phyloP scores from a whole-genome alignment of 2,113 vertebrate species.

The Dasyurus viverrinus region DNA sequence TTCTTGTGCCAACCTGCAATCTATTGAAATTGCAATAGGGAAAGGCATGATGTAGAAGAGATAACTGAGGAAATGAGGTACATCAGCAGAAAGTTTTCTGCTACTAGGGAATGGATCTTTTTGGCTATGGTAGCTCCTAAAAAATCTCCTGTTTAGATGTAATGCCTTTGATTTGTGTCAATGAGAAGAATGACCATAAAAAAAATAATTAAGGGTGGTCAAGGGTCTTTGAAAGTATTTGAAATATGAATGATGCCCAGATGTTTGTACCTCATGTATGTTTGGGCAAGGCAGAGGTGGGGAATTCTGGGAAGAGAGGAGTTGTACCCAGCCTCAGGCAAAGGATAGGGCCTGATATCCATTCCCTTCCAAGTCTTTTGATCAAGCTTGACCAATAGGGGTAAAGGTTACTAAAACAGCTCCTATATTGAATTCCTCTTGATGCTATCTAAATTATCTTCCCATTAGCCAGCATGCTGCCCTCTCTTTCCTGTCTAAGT shows the following conservation, averaged over 20 bases:
- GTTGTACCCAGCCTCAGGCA: neutral
- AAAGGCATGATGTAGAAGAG: too few species aligned
- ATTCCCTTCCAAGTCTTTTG: neutral
- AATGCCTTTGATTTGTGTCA: neutral
- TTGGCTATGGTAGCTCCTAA: neutral
- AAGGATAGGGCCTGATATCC: neutral
- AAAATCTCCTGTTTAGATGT: neutral
- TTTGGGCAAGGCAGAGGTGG: neutral
- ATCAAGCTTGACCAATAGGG: neutral
- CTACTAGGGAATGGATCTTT: neutral
- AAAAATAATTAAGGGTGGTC: neutral
- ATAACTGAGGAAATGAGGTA: neutral
- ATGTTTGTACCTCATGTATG: neutral
- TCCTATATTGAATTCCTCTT: neutral
- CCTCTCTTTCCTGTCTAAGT: neutral
- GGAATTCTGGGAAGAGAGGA: neutral
- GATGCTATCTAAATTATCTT: neutral
- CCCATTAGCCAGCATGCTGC: neutral
- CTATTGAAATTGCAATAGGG: too few species aligned
- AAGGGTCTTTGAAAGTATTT: neutral
- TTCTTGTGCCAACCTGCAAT: too few species aligned
- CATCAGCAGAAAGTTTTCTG: neutral
- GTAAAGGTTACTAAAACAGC: neutral
- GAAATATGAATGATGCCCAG: neutral
- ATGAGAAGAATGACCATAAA: neutral